Conservation (phyloP, 1,140 invertebrate genomes). For the Apis laboriosa region DNA sequence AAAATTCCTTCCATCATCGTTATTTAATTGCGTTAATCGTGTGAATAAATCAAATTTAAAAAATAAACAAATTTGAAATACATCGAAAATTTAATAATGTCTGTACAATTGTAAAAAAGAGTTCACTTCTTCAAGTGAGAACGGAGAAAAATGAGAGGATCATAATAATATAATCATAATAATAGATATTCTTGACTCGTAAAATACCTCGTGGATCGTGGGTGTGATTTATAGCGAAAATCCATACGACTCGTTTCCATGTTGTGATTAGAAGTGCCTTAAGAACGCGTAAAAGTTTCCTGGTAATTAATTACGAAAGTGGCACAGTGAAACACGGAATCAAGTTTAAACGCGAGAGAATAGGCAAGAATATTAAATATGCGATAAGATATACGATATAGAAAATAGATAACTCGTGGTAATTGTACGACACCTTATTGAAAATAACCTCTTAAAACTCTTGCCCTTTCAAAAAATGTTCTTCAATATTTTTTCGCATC, state of each 20-base stretch:
- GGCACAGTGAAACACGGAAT: background rate
- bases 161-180: too few species aligned
- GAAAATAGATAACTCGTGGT: background rate
- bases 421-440: background rate
- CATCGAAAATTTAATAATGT: too few species aligned
- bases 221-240: constrained; percentile 3
- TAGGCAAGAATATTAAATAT: background rate
- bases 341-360: background rate
- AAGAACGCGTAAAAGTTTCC: background rate
- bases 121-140: too few species aligned
- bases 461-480: background rate
- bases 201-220: background rate
- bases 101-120: too few species aligned
- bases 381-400: background rate
- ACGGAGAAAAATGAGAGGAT: too few species aligned
- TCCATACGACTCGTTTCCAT: background rate
- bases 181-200: too few species aligned
- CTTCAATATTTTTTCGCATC: background rate
- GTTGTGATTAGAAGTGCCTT: background rate
- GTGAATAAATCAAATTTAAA: too few species aligned
- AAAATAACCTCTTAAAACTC: background rate
- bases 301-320: background rate
- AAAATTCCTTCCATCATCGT: too few species aligned
- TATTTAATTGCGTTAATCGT: too few species aligned
- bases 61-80: too few species aligned